A percentile compares a stretch with the other conserved stretches of the same genome.
phyloP scores from a whole-genome alignment of 1,140 invertebrate species.

The Armadillidium nasatum region DNA sequence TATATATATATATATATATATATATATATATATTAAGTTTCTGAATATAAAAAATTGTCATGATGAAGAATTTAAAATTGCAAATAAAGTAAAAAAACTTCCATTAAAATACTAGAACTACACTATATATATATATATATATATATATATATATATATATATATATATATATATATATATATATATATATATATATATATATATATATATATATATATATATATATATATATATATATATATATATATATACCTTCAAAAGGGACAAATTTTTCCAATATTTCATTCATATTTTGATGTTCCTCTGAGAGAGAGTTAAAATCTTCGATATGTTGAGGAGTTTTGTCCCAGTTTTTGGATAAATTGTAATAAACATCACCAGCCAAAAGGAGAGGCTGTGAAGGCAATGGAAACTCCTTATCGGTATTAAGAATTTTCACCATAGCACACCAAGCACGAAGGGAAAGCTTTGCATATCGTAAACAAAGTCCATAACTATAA shows the following conservation, averaged over 20 bases:
- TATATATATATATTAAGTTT: too few relatives aligned
- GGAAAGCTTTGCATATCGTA: background rate
- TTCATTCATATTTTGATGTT: background rate
- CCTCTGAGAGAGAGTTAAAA: background rate
- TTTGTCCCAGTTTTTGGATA: background rate
- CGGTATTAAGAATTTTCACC: background rate
- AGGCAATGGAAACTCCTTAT: background rate
- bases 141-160: background rate
- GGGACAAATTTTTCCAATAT: background rate
- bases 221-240: background rate
- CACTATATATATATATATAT: too few relatives aligned
- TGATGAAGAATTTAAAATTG: too few relatives aligned
- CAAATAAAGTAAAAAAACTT: too few relatives aligned
- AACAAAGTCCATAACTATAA: background rate
- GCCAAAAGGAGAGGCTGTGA: background rate
- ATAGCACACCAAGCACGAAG: background rate
- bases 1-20: too few relatives aligned
- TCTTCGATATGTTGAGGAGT: background rate
- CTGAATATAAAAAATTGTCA: too few relatives aligned
- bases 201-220: background rate
- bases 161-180: background rate
- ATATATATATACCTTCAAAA: background rate
- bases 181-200: background rate
- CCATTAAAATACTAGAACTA: too few relatives aligned
- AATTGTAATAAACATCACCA: constrained; percentile 5